Base-by-base conservation (phyloP, 1,140 invertebrate genomes). In the Aphidius ervi region DNA sequence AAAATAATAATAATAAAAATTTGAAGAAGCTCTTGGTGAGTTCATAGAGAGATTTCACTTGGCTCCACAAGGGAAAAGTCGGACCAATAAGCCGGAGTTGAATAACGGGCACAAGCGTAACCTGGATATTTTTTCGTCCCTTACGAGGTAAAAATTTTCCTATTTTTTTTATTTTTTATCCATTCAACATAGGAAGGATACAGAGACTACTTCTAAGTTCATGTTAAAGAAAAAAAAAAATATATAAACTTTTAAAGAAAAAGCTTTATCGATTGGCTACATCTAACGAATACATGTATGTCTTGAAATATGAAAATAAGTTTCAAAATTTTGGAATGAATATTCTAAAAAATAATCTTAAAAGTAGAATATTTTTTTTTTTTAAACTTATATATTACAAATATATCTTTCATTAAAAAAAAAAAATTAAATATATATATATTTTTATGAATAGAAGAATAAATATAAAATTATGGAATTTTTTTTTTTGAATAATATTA, bases 41-140 rank as follows among this genome's bases (percentile, higher is more conserved):
- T 46, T 56, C 45, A 16, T 46, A 20, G 55, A 56, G 43, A 56
- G 55, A 43, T 56, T 56, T 56, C 47, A 56, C 43, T 40, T 39
- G 55, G 45, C 31, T 46, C 45, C 43, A 37, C 23, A 45, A 56
- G 23, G 55, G 10, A 56, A 56, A 56, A 9, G 55, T 56, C 55
- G 40, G 45, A 40, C 43, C 55, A 56, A 56, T 56, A 56, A 56
- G 55, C 55, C 31, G 39, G 45, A 56, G 43, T 46, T 56, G 55
- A 56, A 47, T 56, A 56, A 56, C 55, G 55, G 55, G 2, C 23
- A 2, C 16, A 16, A 16, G 16, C 16, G 16, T 16, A 16, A 16
- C 16, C 16, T 16, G 16, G 16, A 16, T 31, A 31, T 31, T 31
- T 31, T 31, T 31, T 31, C 23, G 23, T 31, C 4, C 4, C 4